Percentiles rank a stretch among this genome's conserved stretches.
Evolutionary conservation across 1,140 invertebrate genomes (phyloP).

Genomic region (Dreissena rostriformis): DNA sequence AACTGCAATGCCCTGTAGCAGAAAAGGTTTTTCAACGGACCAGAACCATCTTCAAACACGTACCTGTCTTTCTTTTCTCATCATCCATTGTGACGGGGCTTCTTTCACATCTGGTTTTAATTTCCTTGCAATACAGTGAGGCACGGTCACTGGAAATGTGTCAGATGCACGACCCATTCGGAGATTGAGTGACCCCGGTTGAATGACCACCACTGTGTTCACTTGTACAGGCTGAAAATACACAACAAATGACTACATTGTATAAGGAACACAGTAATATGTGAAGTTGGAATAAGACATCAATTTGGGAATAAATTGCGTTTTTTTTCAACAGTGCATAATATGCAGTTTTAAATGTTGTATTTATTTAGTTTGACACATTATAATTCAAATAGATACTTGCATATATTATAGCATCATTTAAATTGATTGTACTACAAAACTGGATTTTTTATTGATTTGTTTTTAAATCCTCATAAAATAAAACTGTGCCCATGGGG

Average conservation of each 20-base stretch:
- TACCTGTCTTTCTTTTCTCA: slow-evolving; percentile 73
- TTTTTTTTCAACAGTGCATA: too few relatives aligned
- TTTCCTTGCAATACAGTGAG: slow-evolving; percentile 91
- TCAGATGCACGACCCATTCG: slow-evolving; percentile 95
- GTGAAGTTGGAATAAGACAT: background rate
- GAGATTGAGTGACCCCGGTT: slow-evolving; percentile 95
- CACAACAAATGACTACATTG: slow-evolving; percentile 18
- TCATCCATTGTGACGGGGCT: slow-evolving; percentile 83
- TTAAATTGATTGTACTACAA: too few relatives aligned
- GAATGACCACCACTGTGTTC: slow-evolving; percentile 90
- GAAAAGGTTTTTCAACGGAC: background rate
- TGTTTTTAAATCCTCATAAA: too few relatives aligned
- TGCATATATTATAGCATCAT: too few relatives aligned
- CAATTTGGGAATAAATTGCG: background rate
- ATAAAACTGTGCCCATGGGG: too few relatives aligned
- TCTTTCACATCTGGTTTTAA: slow-evolving; percentile 80
- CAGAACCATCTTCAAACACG: background rate
- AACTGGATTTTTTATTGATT: too few relatives aligned
- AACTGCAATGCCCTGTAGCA: too few relatives aligned
- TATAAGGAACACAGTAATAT: background rate
- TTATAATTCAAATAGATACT: too few relatives aligned
- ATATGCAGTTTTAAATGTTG: too few relatives aligned
- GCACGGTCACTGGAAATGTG: slow-evolving; percentile 90
- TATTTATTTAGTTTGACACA: too few relatives aligned
- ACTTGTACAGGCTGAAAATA: slow-evolving; percentile 74